Evolutionary conservation across 1,140 invertebrate species (phyloP).

Genomic region (Trissolcus basalis): DNA sequence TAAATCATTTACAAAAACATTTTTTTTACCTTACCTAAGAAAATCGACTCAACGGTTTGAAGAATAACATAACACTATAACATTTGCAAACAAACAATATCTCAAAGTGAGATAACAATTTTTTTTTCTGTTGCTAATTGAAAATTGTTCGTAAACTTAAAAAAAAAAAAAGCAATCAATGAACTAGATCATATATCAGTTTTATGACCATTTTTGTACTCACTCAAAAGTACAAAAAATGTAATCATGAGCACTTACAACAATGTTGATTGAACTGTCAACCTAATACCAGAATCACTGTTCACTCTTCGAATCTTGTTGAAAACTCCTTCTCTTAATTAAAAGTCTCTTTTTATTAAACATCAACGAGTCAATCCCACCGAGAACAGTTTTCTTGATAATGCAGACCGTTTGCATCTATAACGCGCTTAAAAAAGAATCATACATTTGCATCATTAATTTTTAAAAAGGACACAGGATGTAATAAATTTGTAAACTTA

Average conservation of each 20-base stretch:
- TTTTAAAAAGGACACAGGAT: conserved; percentile 41
- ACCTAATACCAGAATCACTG: conserved; percentile 18
- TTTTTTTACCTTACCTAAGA: no score
- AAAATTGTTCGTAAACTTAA: no score
- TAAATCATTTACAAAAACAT: no score
- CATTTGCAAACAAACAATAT: no score
- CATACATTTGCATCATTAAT: conserved; percentile 55
- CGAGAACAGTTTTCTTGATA: conserved; percentile 37
- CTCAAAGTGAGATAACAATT: no score
- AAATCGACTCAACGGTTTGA: no score
- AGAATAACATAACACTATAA: no score
- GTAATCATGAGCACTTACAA: background rate
- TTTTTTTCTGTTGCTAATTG: no score
- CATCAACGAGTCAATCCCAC: conserved; percentile 36
- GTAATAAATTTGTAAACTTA: conserved; percentile 49
- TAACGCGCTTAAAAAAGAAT: conserved; percentile 40
- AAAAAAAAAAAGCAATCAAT: no score
- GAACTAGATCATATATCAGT: no score
- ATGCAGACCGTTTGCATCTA: conserved; percentile 53
- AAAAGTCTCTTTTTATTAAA: conserved; percentile 47
- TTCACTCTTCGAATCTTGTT: conserved; percentile 34
- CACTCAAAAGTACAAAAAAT: background rate
- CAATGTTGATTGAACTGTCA: background rate
- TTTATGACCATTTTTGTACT: no score
- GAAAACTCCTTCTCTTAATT: conserved; percentile 39